Percentiles rank a stretch among this genome's conserved stretches.
Evolutionary conservation across 1,140 invertebrate genomes (phyloP).

Genomic region (Aphelenchoides avenae): DNA sequence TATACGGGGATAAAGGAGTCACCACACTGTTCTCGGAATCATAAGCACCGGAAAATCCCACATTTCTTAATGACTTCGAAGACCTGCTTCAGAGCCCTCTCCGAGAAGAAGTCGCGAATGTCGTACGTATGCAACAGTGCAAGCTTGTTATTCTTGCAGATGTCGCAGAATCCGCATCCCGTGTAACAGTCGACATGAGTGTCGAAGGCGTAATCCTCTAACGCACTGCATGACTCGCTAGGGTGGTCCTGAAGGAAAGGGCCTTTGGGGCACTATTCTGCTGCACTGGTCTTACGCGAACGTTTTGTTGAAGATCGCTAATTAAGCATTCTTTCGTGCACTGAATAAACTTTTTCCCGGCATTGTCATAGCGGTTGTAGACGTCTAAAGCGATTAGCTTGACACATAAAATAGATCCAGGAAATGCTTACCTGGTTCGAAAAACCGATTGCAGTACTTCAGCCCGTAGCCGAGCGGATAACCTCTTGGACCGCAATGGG

Average conservation of each 20-base stretch:
- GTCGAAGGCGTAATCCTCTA: constrained; percentile 32
- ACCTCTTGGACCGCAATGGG: constrained; percentile 19
- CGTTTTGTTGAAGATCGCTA: constrained; percentile 12
- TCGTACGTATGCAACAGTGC: constrained; percentile 37
- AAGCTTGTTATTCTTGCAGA: constrained; percentile 46
- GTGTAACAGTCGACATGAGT: constrained; percentile 40
- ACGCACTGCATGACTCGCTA: no score
- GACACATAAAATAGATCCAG: background rate
- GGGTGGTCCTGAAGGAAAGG: no score
- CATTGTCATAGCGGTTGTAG: constrained; percentile 21
- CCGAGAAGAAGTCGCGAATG: constrained; percentile 34
- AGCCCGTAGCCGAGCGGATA: constrained; percentile 24
- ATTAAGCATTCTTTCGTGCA: constrained; percentile 35
- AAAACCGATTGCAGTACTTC: constrained; percentile 27
- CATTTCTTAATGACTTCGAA: constrained; percentile 21
- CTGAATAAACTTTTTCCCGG: constrained; percentile 25
- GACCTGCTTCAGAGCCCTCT: constrained; percentile 38
- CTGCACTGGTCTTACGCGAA: no score
- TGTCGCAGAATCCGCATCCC: constrained; percentile 35
- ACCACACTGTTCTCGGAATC: no score
- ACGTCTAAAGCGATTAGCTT: constrained; percentile 20
- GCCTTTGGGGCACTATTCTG: no score
- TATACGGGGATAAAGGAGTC: no score
- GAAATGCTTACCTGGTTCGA: constrained; percentile 8
- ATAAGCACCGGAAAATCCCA: constrained; percentile 29